Evolutionary conservation across 2,113 vertebrate genomes (phyloP).

Genomic region (Hemichromis elongatus): DNA sequence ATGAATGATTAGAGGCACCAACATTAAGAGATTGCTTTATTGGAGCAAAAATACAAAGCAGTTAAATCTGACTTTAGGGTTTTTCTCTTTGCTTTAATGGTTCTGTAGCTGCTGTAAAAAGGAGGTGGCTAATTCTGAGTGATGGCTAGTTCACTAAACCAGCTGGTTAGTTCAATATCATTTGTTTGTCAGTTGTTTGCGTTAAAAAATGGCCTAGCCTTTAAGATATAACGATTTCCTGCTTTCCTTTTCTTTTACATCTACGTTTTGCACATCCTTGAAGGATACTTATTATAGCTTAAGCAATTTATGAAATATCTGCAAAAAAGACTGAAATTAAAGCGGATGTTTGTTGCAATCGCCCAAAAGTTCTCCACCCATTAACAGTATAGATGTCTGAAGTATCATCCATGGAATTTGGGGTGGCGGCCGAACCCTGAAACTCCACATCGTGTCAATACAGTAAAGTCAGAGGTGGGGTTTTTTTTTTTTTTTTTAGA

Average conservation of each 20-base stretch:
- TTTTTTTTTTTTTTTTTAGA: not conserved
- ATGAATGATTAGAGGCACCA: not conserved
- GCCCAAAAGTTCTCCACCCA: not conserved
- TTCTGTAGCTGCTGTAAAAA: not conserved
- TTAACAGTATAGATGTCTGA: not conserved
- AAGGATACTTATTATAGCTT: not conserved
- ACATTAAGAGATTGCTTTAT: not conserved
- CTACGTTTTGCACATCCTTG: not conserved
- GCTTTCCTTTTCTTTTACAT: not conserved
- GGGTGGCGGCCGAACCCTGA: not conserved
- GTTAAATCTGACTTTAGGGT: not conserved
- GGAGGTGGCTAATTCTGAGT: not conserved
- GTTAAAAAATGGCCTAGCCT: accelerated
- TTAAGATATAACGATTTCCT: not conserved
- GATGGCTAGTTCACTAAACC: not conserved
- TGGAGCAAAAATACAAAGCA: not conserved
- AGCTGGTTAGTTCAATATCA: not conserved
- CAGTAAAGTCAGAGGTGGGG: not conserved
- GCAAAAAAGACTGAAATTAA: not conserved
- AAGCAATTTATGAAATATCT: not conserved
- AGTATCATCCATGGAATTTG: not conserved
- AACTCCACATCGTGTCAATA: not conserved
- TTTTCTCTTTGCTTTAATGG: not conserved
- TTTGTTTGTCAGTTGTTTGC: not conserved
- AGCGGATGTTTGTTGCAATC: not conserved